phyloP scores from a whole-genome alignment of 2,113 vertebrate genomes.

The Leptosomus discolor region DNA sequence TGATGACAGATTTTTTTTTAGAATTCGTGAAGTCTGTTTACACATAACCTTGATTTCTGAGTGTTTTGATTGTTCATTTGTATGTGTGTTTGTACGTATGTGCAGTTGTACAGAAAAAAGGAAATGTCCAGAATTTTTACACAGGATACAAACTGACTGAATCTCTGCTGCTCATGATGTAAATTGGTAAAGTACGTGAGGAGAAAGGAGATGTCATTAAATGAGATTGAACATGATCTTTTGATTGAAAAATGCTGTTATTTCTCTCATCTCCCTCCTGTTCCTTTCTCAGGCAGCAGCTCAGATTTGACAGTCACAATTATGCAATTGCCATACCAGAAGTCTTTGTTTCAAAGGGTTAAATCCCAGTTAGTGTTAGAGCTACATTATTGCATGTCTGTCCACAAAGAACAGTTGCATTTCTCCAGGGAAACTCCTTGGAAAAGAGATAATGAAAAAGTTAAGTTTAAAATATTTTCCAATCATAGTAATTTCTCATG shows the following conservation, averaged over 20 bases:
- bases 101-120: not conserved
- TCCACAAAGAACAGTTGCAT: not conserved
- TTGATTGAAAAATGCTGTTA: not conserved
- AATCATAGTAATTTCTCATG: slow-evolving; percentile 10
- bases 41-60: not conserved
- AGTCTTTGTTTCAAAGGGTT: slow-evolving; percentile 24
- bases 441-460: slow-evolving; percentile 56
- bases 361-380: not conserved
- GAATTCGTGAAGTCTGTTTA: not conserved
- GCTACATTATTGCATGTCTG: not conserved
- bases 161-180: not conserved
- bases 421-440: slow-evolving; percentile 37
- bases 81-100: not conserved
- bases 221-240: not conserved
- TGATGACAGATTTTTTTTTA: not conserved
- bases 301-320: slow-evolving; percentile 7
- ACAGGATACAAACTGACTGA: not conserved
- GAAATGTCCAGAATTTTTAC: not conserved
- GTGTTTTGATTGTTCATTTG: not conserved
- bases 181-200: not conserved
- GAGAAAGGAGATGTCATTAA: not conserved
- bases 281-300: not conserved
- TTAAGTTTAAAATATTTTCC: slow-evolving; percentile 57
- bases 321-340: not conserved
- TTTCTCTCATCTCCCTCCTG: not conserved